Percentiles rank a stretch among this genome's conserved stretches.
Evolutionary conservation across 2,888 invertebrate species (phyloP).

Genomic region (Drosophila incognita): DNA sequence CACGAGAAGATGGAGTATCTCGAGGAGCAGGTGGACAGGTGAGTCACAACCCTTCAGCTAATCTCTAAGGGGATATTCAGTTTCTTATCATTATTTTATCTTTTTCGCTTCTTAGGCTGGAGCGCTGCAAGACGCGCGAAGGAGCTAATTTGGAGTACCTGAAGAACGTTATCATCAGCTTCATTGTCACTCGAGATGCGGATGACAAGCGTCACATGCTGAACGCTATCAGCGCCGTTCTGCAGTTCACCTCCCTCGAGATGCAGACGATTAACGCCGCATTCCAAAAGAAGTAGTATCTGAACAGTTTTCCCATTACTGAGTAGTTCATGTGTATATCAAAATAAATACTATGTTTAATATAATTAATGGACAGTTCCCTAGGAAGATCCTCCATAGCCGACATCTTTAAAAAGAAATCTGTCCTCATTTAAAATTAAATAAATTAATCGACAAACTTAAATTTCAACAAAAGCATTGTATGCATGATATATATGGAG

Average conservation of each 20-base stretch:
- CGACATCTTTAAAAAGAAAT: not conserved
- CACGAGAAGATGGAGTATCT: conserved; percentile 85
- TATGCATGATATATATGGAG: not conserved
- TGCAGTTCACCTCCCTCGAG: conserved; percentile 92
- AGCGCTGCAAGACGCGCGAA: conserved; percentile 91
- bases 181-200: conserved; percentile 89
- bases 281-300: conserved; percentile 79
- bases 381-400: not conserved
- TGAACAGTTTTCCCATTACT: conserved; percentile 6
- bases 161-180: conserved; percentile 95
- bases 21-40: conserved; percentile 89
- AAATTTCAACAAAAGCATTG: not conserved
- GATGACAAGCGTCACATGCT: conserved; percentile 92
- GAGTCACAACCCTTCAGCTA: conserved; percentile 1
- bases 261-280: conserved; percentile 85
- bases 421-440: not conserved
- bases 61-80: not conserved
- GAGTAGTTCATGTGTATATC: conserved; percentile 13
- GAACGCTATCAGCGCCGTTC: conserved; percentile 94
- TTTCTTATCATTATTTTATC: no score
- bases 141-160: conserved; percentile 95
- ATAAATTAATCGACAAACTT: not conserved
- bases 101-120: conserved; percentile 84
- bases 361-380: not conserved
- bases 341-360: conserved; percentile 7